Base-by-base conservation (phyloP, 35 echinoderm and acorn worm species). In the Ophiothrix spiculata region DNA sequence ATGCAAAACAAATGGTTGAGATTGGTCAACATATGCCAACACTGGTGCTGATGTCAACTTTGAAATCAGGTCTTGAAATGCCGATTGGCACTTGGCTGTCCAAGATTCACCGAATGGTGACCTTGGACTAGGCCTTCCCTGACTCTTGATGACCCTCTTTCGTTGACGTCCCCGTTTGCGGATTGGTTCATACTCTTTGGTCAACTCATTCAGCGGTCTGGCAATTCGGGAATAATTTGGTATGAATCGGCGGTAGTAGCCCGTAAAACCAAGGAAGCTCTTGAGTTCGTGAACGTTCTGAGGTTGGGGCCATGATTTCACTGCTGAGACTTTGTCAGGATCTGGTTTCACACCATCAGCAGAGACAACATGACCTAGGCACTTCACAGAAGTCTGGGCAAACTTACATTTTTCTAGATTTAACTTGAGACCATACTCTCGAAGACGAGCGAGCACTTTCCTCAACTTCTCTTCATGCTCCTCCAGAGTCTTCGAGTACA, bases 291-390 rank as follows among this genome's bases (percentile, higher is more conserved):
- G 33, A 11, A 37, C 78, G 36, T 35, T 80, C 15, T 15, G 3
- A 35, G 78, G 78, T 36, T 11, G 16, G 19, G 81, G 31, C 39
- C 81, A 83, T 6, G 25, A 56, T 14, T 46, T 75, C 23, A 31
- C 86, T 34, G 14, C 37, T 28, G 33, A 78, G 23, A 87, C 32
- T 76, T 87, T 87, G 31, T 41, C 86, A 13, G 86, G 86, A 38
- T 83, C 81, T 29, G 81, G 42, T 35, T 83, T 40, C 28, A 83
- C 81, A 17, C 81, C 81, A 10, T 83, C 81, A 45, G 81, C 81
- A 23, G 81, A 83, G 41, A 83, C 33, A 3, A 83, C 81, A 64
- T 83, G 81, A 1, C 81, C 83, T 17, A 74, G 63, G 31, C 83
- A 85, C 56, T 85, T 85, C 35, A 75, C 56, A 37, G 56, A 85